phyloP scores from a whole-genome alignment of 2,797 vertebrate species.

The Mormyrus hasselquistii region DNA sequence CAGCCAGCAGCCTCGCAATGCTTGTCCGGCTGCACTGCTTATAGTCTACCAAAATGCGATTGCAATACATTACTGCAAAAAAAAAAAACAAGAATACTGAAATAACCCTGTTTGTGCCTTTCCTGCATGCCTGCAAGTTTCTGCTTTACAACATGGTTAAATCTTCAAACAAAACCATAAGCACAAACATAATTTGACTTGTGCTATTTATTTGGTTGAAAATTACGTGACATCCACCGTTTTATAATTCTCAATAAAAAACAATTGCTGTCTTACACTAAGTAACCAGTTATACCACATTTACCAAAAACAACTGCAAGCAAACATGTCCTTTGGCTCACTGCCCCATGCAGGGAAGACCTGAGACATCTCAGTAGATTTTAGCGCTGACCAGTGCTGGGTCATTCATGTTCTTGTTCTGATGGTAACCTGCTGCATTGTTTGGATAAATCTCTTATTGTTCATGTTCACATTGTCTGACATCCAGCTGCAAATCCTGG shows the following conservation, averaged over 20 bases:
- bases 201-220: neutral
- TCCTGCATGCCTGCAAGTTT: neutral
- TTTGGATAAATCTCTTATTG: neutral
- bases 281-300: neutral
- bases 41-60: neutral
- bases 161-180: neutral
- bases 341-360: neutral
- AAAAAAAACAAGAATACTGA: neutral
- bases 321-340: neutral
- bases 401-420: neutral
- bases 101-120: neutral
- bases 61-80: neutral
- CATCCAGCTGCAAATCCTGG: neutral
- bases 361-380: neutral
- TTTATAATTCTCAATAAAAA: neutral
- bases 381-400: neutral
- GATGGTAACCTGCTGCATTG: neutral
- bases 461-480: neutral
- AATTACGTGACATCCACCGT: neutral
- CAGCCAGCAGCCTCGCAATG: neutral
- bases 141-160: neutral
- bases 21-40: neutral
- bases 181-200: neutral
- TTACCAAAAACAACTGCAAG: neutral
- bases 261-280: neutral